Conservation (phyloP, 2,888 invertebrate genomes). For the Hemicrepidius hirtus region DNA sequence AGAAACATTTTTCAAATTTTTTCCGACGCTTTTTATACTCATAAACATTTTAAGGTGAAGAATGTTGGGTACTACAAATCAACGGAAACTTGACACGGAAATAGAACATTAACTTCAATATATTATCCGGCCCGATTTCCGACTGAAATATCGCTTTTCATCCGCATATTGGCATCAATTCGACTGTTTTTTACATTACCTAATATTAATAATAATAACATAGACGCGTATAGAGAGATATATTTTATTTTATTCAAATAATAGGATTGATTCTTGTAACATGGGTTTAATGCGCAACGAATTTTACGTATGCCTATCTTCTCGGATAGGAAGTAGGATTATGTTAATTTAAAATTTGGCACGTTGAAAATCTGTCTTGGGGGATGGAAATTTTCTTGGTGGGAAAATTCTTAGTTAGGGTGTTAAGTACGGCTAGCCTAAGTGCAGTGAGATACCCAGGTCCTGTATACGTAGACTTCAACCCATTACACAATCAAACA, state of each 20-base stretch:
- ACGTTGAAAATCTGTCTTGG: too few relatives aligned
- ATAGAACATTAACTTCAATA: slow-evolving; percentile 43
- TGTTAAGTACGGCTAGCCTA: too few relatives aligned
- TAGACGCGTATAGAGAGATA: neutral
- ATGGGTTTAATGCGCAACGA: too few relatives aligned
- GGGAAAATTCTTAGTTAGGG: too few relatives aligned
- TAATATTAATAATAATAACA: neutral
- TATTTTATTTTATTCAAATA: neutral
- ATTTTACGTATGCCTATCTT: too few relatives aligned
- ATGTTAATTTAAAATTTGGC: too few relatives aligned
- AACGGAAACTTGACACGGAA: slow-evolving; percentile 44
- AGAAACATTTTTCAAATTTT: slow-evolving; percentile 5
- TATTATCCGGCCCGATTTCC: slow-evolving; percentile 44
- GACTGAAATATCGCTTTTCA: slow-evolving; percentile 33
- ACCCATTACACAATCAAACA: too few relatives aligned
- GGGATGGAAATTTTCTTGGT: too few relatives aligned
- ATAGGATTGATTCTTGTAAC: too few relatives aligned
- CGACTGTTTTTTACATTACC: slow-evolving; percentile 4
- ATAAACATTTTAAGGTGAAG: slow-evolving; percentile 30
- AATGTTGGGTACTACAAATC: slow-evolving; percentile 40
- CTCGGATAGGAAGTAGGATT: too few relatives aligned
- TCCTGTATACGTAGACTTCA: too few relatives aligned
- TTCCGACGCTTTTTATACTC: slow-evolving; percentile 10
- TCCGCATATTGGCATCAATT: slow-evolving; percentile 2
- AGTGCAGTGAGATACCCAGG: too few relatives aligned